These are phyloP conservation scores for Tanypteryx hageni DNA, from an alignment of 2,888 invertebrate genomes.

Conservation along the genomic window DNA sequence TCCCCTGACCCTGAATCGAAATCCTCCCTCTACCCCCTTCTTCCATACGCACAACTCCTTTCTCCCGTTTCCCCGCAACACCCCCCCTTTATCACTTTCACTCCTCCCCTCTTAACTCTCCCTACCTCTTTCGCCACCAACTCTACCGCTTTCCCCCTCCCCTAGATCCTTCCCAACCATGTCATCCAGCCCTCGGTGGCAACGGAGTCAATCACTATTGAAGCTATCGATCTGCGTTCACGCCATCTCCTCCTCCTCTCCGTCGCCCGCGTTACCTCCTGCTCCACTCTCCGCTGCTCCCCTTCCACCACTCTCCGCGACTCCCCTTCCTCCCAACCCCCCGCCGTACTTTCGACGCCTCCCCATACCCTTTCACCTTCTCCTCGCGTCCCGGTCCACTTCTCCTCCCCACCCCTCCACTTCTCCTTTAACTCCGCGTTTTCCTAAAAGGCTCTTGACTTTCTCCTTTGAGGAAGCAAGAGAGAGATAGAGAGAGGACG, in stretches of 20 bases:
- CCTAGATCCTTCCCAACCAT: not conserved
- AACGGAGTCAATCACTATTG: constrained; percentile 55
- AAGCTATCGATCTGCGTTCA: constrained; percentile 46
- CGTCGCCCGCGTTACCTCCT: not conserved
- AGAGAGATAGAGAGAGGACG: too few species aligned
- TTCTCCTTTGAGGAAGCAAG: constrained; percentile 27
- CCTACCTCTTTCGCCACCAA: not conserved
- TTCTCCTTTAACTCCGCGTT: not conserved
- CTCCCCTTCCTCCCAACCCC: not conserved
- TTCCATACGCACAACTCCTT: not conserved
- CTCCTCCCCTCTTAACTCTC: not conserved
- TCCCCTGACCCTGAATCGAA: not conserved
- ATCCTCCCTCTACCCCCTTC: not conserved
- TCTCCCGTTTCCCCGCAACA: not conserved
- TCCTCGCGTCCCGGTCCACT: not conserved
- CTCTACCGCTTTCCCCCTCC: not conserved
- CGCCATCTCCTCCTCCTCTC: not conserved
- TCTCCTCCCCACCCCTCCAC: not conserved
- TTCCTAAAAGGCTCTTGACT: constrained; percentile 34
- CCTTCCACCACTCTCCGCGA: too few species aligned
- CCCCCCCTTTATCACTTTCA: not conserved
- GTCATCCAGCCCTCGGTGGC: constrained; percentile 16
- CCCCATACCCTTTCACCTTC: not conserved
- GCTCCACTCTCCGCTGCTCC: not conserved
- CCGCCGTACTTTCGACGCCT: not conserved